Evolutionary conservation across 2,113 vertebrate species (phyloP).

Genomic region (Microcebus tavaratra): DNA sequence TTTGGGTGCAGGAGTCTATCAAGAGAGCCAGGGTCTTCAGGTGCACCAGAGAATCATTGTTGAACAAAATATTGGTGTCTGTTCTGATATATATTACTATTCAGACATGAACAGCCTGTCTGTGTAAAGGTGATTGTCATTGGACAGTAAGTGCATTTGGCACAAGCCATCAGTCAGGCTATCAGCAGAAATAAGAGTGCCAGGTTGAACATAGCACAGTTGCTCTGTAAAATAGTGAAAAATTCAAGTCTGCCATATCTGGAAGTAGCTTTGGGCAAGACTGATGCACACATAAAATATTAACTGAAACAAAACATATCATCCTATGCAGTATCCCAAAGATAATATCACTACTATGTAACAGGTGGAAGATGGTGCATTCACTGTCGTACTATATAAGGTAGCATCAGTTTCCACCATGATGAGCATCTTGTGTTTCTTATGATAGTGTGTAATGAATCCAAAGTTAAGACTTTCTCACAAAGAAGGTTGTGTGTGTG

Average conservation of each 20-base stretch:
- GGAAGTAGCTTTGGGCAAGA: not conserved
- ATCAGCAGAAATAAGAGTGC: not conserved
- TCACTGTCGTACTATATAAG: not conserved
- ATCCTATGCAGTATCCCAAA: not conserved
- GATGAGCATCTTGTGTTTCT: not conserved
- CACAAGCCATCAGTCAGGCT: not conserved
- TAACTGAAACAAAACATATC: not conserved
- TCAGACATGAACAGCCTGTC: not conserved
- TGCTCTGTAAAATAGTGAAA: conserved; percentile 31
- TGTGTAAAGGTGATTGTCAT: not conserved
- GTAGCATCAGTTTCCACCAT: not conserved
- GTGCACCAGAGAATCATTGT: not conserved
- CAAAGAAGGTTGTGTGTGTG: not conserved
- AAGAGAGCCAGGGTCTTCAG: not conserved
- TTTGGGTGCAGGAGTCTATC: fast-evolving
- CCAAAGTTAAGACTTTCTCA: not conserved
- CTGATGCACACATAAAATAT: not conserved
- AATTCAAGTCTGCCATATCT: conserved; percentile 14
- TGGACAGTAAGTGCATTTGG: not conserved
- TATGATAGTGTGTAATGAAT: not conserved
- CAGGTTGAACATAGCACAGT: not conserved
- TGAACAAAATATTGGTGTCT: not conserved
- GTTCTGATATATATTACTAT: not conserved
- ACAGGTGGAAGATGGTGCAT: fast-evolving
- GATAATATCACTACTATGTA: too few relatives aligned